A percentile compares a stretch with the other conserved stretches of the same genome.
Evolutionary conservation across 2,113 vertebrate species (phyloP).

Genomic region (Hassar affinis): DNA sequence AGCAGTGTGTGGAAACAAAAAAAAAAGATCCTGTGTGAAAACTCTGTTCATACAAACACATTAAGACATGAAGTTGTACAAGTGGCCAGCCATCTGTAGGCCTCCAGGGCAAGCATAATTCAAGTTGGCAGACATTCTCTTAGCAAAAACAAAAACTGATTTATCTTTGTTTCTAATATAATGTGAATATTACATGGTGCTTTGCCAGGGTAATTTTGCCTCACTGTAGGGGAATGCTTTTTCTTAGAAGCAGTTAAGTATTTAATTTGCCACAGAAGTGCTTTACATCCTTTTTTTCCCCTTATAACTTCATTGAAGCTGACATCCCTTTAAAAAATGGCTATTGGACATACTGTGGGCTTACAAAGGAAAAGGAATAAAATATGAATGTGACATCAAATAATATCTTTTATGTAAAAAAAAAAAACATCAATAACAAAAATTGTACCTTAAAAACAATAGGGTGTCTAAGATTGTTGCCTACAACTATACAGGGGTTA

Average conservation of each 20-base stretch:
- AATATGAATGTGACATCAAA: neutral
- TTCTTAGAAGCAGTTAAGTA: neutral
- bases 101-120: neutral
- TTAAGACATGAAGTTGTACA: conserved; percentile 1
- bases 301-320: neutral
- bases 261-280: conserved; percentile 5
- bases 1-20: neutral
- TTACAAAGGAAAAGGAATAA: neutral
- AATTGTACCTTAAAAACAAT: too few species aligned
- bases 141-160: neutral
- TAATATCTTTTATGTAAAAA: too few species aligned
- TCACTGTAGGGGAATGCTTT: neutral
- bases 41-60: neutral
- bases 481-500: too few species aligned
- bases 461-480: too few species aligned
- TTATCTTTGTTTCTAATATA: neutral
- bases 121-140: neutral
- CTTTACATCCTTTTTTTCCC: neutral
- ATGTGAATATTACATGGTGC: conserved; percentile 12
- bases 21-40: neutral
- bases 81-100: conserved; percentile 46
- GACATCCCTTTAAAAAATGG: neutral
- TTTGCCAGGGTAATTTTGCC: neutral
- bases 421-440: too few species aligned
- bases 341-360: neutral